These are phyloP conservation scores for Agapornis canus DNA, from an alignment of 2,797 vertebrate genomes.

Conservation along the genomic window DNA sequence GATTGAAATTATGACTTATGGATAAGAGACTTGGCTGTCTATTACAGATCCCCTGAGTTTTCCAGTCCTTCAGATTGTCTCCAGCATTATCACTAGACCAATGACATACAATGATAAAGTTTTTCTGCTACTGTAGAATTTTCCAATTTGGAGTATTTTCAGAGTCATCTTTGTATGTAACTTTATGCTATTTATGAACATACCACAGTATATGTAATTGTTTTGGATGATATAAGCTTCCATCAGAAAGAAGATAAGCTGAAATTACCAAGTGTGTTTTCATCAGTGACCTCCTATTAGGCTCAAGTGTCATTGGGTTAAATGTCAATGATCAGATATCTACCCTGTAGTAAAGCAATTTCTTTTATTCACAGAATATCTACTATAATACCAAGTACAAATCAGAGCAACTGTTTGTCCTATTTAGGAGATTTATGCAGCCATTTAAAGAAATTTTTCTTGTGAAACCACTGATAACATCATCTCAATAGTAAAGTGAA, in stretches of 20 bases:
- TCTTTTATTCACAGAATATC: constrained; percentile 66
- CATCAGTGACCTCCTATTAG: constrained; percentile 32
- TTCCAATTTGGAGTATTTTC: constrained; percentile 1
- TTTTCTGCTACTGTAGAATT: constrained; percentile 11
- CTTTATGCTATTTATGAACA: background rate
- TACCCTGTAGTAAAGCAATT: constrained; percentile 18
- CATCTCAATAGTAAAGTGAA: constrained; percentile 51
- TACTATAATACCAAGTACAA: constrained; percentile 51
- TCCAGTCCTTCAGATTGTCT: background rate
- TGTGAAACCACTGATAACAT: constrained; percentile 70
- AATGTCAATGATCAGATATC: constrained; percentile 62
- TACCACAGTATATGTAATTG: background rate
- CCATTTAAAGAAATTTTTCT: constrained; percentile 70
- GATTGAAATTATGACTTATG: constrained; percentile 2
- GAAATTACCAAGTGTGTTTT: constrained; percentile 42
- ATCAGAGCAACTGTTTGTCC: constrained; percentile 55
- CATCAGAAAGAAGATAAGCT: constrained; percentile 41
- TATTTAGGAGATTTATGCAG: constrained; percentile 76
- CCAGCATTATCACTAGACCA: background rate
- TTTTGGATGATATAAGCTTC: constrained; percentile 29
- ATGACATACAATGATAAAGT: constrained; percentile 6
- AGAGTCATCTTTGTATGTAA: background rate
- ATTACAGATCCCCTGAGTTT: background rate
- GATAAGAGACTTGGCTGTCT: background rate
- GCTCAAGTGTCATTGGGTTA: constrained; percentile 55